Conservation (phyloP, 2,113 vertebrate genomes). For the Suncus etruscus region DNA sequence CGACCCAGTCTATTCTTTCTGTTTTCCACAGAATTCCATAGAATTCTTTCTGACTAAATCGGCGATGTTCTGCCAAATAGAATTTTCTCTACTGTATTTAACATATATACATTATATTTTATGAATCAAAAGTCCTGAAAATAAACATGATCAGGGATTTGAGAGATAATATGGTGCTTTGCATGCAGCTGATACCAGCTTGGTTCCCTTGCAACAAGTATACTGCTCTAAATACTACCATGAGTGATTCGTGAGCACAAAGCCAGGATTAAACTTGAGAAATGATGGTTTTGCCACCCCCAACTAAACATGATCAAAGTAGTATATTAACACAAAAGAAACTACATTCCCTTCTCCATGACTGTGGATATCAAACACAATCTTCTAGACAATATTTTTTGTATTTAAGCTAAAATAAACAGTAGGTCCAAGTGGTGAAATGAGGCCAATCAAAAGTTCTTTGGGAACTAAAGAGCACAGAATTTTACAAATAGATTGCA, state of each 20-base stretch:
- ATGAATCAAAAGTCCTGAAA: background rate
- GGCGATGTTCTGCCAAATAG: background rate
- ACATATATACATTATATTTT: background rate
- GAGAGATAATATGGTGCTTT: too few species aligned
- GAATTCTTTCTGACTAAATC: background rate
- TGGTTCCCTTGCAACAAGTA: too few species aligned
- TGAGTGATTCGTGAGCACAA: too few species aligned
- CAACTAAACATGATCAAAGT: background rate
- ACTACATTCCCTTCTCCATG: background rate
- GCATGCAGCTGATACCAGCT: too few species aligned
- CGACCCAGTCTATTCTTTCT: fast-evolving
- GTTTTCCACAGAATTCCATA: background rate
- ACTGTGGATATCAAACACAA: background rate
- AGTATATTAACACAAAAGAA: background rate
- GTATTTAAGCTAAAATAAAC: background rate
- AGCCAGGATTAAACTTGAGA: too few species aligned
- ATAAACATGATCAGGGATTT: too few species aligned
- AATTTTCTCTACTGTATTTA: background rate
- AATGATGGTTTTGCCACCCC: too few species aligned
- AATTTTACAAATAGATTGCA: background rate
- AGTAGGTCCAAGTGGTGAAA: background rate
- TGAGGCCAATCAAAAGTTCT: background rate
- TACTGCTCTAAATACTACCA: too few species aligned
- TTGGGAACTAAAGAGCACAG: background rate
- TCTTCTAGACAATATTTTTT: background rate